Evolutionary conservation across 2,113 vertebrate species (phyloP), one percentile per base, ranked within the genome.

Genomic region (Colossoma macropomum): DNA sequence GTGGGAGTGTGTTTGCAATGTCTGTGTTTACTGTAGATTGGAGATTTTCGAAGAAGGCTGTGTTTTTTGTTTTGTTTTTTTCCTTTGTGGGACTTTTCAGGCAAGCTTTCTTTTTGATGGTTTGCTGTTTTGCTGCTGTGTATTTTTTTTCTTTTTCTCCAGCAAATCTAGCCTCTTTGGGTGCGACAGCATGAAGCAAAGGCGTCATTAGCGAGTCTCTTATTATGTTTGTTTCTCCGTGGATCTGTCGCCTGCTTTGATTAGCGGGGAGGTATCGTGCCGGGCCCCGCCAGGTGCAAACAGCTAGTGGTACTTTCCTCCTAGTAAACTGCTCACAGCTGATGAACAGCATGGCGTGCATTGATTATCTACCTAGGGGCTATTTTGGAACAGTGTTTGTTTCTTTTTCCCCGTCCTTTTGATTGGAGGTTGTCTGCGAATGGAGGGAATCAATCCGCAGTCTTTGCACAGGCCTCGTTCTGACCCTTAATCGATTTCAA

Each of bases 291-390:
- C 50, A 52, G 50, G 50, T 52, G 60, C 73, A 48, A 76, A 82
- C 32, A 75, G 80, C 45, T 82, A 76, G 75, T 69, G 72, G 30
- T 13, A 13, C n/a, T 28, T 25, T 27, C 60, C 60, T 63, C 60
- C 60, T 12, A 52, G 70, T 30, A 59, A 34, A n/a, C 30, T 12
- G 23, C 23, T n/a, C 59, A 0, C 1, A 32, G 80, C 81, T 88
- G 86, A 90, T 84, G 70, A 88, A 90, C 87, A 89, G 88, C 86
- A 90, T 79, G 75, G 48, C 21, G 84, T 82, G 54, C 85, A 94
- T 91, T 90, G 91, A 94, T 92, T 88, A 85, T 83, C 48, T 12
- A 28, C 86, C 75, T 21, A 28, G 84, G 86, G 75, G 85, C 54
- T 25, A 83, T 85, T 86, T 73, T 62, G 60, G 71, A 83, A 81